These are phyloP conservation scores for Achatina immaculata DNA, from an alignment of 1,140 invertebrate genomes.

Conservation along the genomic window DNA sequence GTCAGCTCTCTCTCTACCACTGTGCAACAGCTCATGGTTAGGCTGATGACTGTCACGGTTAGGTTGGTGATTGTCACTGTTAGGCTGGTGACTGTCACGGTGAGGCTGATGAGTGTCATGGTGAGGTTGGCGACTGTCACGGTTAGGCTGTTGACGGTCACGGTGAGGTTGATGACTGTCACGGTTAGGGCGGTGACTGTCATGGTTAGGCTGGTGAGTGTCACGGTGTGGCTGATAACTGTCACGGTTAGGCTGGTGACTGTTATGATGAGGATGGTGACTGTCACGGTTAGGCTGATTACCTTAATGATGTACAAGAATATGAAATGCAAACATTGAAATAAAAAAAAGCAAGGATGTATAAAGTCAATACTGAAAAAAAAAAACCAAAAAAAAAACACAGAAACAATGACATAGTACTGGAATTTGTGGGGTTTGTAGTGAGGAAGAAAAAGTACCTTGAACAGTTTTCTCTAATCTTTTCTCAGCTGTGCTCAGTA, in stretches of 20 bases:
- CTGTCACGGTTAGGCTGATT: not conserved
- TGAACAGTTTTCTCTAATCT: no score
- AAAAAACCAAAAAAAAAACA: no score
- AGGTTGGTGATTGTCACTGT: not conserved
- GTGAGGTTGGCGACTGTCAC: not conserved
- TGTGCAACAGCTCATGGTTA: constrained; percentile 27
- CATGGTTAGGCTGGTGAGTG: not conserved
- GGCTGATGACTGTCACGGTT: not conserved
- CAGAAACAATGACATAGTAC: no score
- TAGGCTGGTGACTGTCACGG: not conserved
- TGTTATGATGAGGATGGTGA: constrained; percentile 12
- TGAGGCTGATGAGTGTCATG: not conserved
- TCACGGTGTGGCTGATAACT: not conserved
- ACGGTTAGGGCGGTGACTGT: not conserved
- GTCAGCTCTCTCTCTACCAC: constrained; percentile 41
- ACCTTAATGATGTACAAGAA: no score
- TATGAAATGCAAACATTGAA: no score
- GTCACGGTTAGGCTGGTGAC: not conserved
- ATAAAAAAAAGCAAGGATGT: no score
- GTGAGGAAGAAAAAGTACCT: no score
- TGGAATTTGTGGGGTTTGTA: no score
- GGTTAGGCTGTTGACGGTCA: not conserved
- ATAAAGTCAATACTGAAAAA: no score
- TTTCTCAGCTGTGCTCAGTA: no score
- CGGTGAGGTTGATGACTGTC: not conserved